Evolutionary conservation across 2,113 vertebrate species (phyloP), one percentile per base, ranked within the genome.

Genomic region (Procapra przewalskii): DNA sequence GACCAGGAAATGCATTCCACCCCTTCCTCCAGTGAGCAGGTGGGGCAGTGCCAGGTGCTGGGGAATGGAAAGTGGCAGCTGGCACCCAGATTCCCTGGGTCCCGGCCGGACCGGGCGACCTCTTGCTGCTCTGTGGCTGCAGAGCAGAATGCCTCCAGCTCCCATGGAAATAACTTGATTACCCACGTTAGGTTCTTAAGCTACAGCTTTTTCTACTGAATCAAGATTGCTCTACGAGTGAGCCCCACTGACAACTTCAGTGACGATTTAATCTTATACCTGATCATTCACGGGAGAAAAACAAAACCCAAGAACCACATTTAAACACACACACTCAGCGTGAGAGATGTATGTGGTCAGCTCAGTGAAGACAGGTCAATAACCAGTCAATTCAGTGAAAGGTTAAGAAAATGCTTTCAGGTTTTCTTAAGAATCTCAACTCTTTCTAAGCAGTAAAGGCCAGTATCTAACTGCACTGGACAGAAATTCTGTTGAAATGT

Each of bases 71-170:
- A 67, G 67, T 2, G n/a, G 90, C 50, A 75, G 84, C 50, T 5
- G 19, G 36, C 9, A 5, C 89, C 59, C 94, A 64, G 81, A 93
- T 2, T 27, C 84, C 48, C 87, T 50, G 79, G 23, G 83, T 6
- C n/a, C 59, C 0, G 0, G 80, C 27, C 82, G 36, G 6, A n/a
- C 1, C 16, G 19, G 64, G 11, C 23, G 3, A 16, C 17, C 67
- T 45, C 83, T 19, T 19, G 0, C 10, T 0, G 80, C 88, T 52
- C 57, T n/a, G 5, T 0, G 57, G 33, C 64, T 43, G 88, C 31
- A 6, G 3, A 16, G 82, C 55, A 79, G 71, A 60, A 54, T 23
- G 48, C 62, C 6, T 13, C n/a, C 12, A 36, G 33, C 52, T 31
- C 29, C n/a, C 0, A 16, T 31, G 52, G 45, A 88, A 81, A 52